Evolutionary conservation across 2,113 vertebrate species (phyloP), one percentile per base, ranked within the genome.

Genomic region (Erythrolamprus reginae): DNA sequence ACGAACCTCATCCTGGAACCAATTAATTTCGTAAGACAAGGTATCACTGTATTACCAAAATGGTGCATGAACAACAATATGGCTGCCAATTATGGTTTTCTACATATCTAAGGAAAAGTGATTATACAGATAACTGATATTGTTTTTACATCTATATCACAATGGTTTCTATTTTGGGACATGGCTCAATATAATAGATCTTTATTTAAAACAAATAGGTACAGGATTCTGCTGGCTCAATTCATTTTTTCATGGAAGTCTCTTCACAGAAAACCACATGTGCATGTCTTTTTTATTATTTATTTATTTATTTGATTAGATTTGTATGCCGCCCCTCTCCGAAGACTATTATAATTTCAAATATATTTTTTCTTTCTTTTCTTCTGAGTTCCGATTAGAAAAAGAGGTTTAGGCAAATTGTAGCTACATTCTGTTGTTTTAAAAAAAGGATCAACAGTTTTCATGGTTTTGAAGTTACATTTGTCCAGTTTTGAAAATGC

Each of bases 401-500:
- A 92, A 94, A 91, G 82, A 92, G 12, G 3, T 88, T 55, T 90
- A 33, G 88, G 92, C 88, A 93, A 89, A 92, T 82, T 61, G 83
- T 92, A 90, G 93, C 92, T 94, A 42, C 88, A 88, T 58, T 52
- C 94, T 95, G 55, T 28, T 88, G 90, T 91, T 26, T 77, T 77
- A 50, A 45, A 90, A 91, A 91, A 90, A 83, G 89, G 84, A 93
- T 92, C 92, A 96, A 89, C 90, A 91, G 90, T 89, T 93, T 95
- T 89, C 92, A 94, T 94, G 94, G 93, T 94, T 94, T 61, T 92
- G 1, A 90, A 84, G 92, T 94, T 85, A 93, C 52, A 56, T 70
- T 90, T 91, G 92, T 8, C 38, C 77, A 90, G 93, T 94, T 93
- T 96, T 93, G 91, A 45, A 91, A 95, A 95, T 91, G 83, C 89